These are phyloP conservation scores for Xyrichtys novacula DNA, from an alignment of 2,797 vertebrate genomes.

Conservation along the genomic window DNA sequence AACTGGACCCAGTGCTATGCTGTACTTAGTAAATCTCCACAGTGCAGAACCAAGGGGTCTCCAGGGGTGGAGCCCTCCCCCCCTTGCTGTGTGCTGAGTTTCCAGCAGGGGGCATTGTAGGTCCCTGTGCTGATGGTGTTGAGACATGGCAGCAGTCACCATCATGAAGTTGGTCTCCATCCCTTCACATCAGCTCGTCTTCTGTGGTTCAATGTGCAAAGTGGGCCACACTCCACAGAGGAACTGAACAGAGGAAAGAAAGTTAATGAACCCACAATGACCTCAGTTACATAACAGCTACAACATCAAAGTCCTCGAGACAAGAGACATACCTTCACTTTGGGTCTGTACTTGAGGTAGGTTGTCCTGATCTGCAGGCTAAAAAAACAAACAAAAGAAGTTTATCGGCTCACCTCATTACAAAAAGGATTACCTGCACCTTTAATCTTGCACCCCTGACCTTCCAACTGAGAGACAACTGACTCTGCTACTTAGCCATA, in stretches of 20 bases:
- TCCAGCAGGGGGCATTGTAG: slow-evolving; percentile 54
- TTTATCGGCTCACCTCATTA: not conserved
- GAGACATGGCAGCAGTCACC: slow-evolving; percentile 65
- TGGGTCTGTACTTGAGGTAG: slow-evolving; percentile 95
- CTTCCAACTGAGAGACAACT: no score
- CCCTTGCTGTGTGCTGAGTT: slow-evolving; percentile 41
- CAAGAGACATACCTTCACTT: slow-evolving; percentile 89
- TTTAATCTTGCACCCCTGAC: no score
- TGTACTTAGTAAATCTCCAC: slow-evolving; percentile 61
- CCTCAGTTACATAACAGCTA: not conserved
- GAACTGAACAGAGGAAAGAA: slow-evolving; percentile 84
- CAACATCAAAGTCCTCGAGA: not conserved
- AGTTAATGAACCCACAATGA: not conserved
- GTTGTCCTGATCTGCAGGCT: slow-evolving; percentile 97
- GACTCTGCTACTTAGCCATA: no score
- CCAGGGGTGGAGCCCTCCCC: slow-evolving; percentile 21
- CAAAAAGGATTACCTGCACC: not conserved
- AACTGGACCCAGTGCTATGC: slow-evolving; percentile 64
- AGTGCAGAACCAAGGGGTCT: slow-evolving; percentile 52
- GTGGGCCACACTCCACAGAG: slow-evolving; percentile 94
- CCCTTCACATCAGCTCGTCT: slow-evolving; percentile 84
- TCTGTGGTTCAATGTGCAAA: slow-evolving; percentile 91
- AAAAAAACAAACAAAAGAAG: not conserved
- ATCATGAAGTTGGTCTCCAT: slow-evolving; percentile 36
- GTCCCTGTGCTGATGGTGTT: slow-evolving; percentile 52